Conservation (phyloP, 1,140 invertebrate species). For the Ptiloglossa arizonensis region DNA sequence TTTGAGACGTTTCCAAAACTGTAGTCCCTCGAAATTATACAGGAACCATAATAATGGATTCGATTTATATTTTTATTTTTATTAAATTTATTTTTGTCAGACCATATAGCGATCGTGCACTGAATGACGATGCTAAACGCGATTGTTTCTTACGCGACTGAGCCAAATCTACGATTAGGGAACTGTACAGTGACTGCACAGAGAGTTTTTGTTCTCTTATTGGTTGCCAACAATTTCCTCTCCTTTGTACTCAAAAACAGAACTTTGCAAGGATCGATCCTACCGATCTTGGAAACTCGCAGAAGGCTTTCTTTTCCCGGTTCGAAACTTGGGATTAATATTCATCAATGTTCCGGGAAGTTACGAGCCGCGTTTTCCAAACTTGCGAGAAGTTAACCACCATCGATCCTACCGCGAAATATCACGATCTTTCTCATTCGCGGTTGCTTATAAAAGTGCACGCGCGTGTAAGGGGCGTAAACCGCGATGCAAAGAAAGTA, state of each 20-base stretch:
- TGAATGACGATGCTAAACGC: no score
- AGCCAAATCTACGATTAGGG: no score
- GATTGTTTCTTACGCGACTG: no score
- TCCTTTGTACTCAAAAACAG: not conserved
- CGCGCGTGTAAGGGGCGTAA: not conserved
- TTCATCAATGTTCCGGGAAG: conserved; percentile 21
- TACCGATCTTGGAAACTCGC: conserved; percentile 8
- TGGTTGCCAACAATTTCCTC: not conserved
- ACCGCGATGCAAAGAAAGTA: not conserved
- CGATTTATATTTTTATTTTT: no score
- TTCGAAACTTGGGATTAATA: conserved; percentile 15
- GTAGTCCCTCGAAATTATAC: no score
- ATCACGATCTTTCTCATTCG: not conserved
- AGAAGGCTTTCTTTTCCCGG: not conserved
- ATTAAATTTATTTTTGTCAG: no score
- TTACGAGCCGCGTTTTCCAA: conserved; percentile 1
- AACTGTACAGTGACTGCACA: not conserved
- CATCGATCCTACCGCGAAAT: not conserved
- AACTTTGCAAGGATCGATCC: not conserved
- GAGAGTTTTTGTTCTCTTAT: not conserved
- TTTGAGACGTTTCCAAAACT: no score
- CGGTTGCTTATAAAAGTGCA: conserved; percentile 16
- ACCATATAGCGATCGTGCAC: no score
- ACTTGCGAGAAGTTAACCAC: not conserved
- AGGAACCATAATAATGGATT: no score